These are phyloP conservation scores for Stomatorhinus walkeri DNA, from an alignment of 2,797 vertebrate species.

Conservation along the genomic window DNA sequence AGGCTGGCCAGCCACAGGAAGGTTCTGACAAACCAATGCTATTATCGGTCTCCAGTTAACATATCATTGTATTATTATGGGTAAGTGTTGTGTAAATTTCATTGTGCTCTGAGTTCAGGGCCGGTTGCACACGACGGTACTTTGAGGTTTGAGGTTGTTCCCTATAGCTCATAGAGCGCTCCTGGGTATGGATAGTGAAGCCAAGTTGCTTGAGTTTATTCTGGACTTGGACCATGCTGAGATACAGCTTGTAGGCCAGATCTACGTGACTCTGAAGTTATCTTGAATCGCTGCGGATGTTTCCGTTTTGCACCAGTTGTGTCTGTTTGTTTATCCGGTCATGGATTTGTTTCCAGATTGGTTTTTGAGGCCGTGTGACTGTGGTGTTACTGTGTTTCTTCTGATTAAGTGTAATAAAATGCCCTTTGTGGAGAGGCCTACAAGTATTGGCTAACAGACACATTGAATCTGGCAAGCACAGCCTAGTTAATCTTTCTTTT, in stretches of 20 bases:
- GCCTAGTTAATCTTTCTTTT: neutral
- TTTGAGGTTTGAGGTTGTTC: constrained; percentile 4
- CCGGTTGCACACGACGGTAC: neutral
- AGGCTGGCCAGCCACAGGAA: constrained; percentile 25
- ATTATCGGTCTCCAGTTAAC: constrained; percentile 45
- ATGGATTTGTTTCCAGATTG: neutral
- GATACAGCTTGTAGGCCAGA: neutral
- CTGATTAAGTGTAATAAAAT: neutral
- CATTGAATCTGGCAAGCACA: neutral
- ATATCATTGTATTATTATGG: constrained; percentile 46
- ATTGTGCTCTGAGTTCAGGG: neutral
- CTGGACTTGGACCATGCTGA: neutral
- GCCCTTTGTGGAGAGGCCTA: neutral
- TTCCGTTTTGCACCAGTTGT: neutral
- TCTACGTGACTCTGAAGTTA: neutral
- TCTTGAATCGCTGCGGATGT: neutral
- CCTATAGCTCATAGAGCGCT: neutral
- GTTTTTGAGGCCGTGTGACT: neutral
- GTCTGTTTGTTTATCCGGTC: neutral
- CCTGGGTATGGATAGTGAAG: neutral
- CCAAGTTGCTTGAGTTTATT: neutral
- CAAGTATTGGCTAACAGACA: neutral
- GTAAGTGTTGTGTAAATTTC: constrained; percentile 25
- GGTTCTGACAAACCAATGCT: neutral
- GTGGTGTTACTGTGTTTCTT: neutral